Evolutionary conservation across 2,113 vertebrate genomes (phyloP).

Genomic region (Oriolus oriolus): DNA sequence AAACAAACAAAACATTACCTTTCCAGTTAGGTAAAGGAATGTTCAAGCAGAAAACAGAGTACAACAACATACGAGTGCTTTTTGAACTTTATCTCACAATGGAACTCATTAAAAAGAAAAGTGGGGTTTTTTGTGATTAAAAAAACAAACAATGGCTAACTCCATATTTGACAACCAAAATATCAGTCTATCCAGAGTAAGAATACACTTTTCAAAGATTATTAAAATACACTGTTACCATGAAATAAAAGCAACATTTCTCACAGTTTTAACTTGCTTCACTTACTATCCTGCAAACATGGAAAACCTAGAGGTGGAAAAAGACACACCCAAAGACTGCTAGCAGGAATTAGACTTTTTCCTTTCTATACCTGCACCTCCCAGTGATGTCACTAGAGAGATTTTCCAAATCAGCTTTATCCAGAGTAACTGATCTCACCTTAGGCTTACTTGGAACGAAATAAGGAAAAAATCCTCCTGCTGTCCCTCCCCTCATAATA

Average conservation of each 20-base stretch:
- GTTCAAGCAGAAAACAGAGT: neutral
- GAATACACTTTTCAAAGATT: neutral
- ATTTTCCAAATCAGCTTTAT: neutral
- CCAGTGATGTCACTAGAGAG: neutral
- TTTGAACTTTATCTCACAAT: neutral
- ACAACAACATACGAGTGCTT: rapidly evolving
- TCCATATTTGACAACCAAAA: neutral
- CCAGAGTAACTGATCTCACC: neutral
- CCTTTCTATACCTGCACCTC: neutral
- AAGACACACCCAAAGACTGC: neutral
- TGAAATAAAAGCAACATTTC: neutral
- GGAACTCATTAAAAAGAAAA: neutral
- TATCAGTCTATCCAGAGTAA: neutral
- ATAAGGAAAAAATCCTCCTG: slow-evolving; percentile 4
- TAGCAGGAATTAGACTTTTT: neutral
- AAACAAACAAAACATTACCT: neutral
- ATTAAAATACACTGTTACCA: neutral
- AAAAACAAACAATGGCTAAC: neutral
- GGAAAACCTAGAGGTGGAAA: neutral
- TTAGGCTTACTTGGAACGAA: neutral
- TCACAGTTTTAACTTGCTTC: neutral
- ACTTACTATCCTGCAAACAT: neutral
- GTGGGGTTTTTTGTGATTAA: neutral
- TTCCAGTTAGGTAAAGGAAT: neutral
- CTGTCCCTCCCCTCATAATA: neutral